These are phyloP conservation scores for Ceratoteleas bidentatus DNA, from an alignment of 1,140 invertebrate species.

Conservation along the genomic window DNA sequence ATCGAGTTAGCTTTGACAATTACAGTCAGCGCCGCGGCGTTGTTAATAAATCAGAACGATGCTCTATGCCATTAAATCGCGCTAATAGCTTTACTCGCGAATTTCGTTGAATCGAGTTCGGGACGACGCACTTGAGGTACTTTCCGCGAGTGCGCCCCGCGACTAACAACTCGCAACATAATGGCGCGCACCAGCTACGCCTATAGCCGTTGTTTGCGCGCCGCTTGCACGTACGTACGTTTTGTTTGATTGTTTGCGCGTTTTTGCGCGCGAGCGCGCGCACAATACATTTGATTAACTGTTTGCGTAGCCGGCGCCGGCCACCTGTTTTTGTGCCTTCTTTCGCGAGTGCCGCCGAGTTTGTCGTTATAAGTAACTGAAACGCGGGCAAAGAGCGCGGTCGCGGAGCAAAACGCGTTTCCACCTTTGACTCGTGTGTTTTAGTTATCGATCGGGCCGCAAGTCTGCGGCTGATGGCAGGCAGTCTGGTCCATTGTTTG, in stretches of 20 bases:
- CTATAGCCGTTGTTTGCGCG: conserved; percentile 17
- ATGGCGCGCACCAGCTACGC: conserved; percentile 24
- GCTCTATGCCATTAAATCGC: conserved; percentile 71
- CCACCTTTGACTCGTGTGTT: too few species aligned
- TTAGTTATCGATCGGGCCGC: too few species aligned
- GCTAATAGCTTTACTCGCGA: conserved; percentile 74
- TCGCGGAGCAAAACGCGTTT: too few species aligned
- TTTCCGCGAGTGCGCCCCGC: conserved; percentile 34
- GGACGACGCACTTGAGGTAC: conserved; percentile 57
- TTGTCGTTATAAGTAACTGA: too few species aligned
- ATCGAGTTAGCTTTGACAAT: conserved; percentile 65
- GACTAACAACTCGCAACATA: conserved; percentile 49
- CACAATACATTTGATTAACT: conserved; percentile 23
- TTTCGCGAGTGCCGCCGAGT: too few species aligned
- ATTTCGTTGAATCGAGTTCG: conserved; percentile 74
- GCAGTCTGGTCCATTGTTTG: too few species aligned
- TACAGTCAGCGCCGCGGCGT: conserved; percentile 56
- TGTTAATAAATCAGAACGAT: conserved; percentile 69
- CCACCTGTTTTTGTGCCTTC: too few species aligned
- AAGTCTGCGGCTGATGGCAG: too few species aligned
- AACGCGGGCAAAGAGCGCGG: too few species aligned
- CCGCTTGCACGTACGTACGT: neutral
- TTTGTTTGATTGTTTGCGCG: conserved; percentile 18
- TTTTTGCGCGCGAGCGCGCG: conserved; percentile 4
- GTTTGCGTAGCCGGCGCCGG: too few species aligned